These are phyloP conservation scores for Stigmatopora nigra DNA, from an alignment of 2,113 vertebrate genomes.

Conservation along the genomic window DNA sequence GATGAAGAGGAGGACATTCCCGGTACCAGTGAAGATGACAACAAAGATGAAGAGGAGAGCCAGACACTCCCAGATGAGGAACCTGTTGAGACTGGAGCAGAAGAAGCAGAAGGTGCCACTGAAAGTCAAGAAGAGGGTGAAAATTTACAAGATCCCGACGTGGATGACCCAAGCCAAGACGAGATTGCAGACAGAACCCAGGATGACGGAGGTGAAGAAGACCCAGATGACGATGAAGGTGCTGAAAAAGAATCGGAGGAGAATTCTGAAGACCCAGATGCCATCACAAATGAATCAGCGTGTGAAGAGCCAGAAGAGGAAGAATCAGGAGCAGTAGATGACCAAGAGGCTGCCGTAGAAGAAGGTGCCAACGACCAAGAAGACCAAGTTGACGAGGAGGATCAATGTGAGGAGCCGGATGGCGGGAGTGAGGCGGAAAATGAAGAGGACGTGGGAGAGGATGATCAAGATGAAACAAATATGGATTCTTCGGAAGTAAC, in stretches of 20 bases:
- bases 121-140: constrained; percentile 7
- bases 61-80: background rate
- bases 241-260: constrained; percentile 28
- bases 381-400: no score
- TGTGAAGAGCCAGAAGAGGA: background rate
- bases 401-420: background rate
- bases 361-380: no score
- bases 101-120: background rate
- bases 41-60: constrained; percentile 8
- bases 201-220: constrained; percentile 10
- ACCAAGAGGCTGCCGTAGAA: constrained; percentile 2
- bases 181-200: constrained; percentile 5
- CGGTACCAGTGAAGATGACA: background rate
- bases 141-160: constrained; percentile 1
- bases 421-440: background rate
- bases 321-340: background rate
- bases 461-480: background rate
- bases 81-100: background rate
- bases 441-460: background rate
- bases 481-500: constrained; percentile 10
- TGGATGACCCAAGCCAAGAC: constrained; percentile 17
- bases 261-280: constrained; percentile 10
- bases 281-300: constrained; percentile 4
- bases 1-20: background rate
- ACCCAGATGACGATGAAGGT: constrained; percentile 6